Evolutionary conservation across 2,113 vertebrate genomes (phyloP).

Genomic region (Poeciliopsis occidentalis): DNA sequence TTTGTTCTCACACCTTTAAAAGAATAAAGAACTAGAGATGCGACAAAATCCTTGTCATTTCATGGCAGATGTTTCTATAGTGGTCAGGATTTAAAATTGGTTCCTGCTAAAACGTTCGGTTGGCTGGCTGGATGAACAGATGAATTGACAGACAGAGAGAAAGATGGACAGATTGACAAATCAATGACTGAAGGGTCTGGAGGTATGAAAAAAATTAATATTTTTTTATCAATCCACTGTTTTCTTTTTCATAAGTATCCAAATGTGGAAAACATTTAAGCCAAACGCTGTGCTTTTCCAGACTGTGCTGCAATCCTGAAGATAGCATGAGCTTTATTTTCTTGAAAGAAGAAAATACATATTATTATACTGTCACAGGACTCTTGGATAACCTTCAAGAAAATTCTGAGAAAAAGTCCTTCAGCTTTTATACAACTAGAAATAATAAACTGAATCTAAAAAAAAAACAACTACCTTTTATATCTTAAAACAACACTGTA

Average conservation of each 20-base stretch:
- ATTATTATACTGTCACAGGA: background rate
- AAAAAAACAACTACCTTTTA: background rate
- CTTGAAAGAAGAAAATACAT: background rate
- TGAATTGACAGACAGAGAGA: background rate
- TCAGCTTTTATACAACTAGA: background rate
- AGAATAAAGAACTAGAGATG: background rate
- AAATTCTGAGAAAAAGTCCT: background rate
- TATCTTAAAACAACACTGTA: too few relatives aligned
- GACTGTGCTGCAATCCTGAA: background rate
- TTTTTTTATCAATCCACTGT: background rate
- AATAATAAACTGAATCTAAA: background rate
- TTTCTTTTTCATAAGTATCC: background rate
- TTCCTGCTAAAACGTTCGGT: background rate
- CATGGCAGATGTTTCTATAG: background rate
- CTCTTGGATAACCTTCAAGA: background rate
- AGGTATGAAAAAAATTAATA: background rate
- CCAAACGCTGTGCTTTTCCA: background rate
- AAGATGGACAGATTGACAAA: background rate
- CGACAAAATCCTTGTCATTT: background rate
- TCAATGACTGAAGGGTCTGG: background rate
- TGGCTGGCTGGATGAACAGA: background rate
- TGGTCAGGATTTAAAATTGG: background rate
- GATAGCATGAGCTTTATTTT: background rate
- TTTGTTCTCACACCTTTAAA: background rate
- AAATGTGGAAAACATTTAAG: background rate